A percentile compares a stretch with the other conserved stretches of the same genome.
These are phyloP conservation scores for Platypus cylindrus DNA, from an alignment of 2,888 invertebrate species.

Conservation along the genomic window DNA sequence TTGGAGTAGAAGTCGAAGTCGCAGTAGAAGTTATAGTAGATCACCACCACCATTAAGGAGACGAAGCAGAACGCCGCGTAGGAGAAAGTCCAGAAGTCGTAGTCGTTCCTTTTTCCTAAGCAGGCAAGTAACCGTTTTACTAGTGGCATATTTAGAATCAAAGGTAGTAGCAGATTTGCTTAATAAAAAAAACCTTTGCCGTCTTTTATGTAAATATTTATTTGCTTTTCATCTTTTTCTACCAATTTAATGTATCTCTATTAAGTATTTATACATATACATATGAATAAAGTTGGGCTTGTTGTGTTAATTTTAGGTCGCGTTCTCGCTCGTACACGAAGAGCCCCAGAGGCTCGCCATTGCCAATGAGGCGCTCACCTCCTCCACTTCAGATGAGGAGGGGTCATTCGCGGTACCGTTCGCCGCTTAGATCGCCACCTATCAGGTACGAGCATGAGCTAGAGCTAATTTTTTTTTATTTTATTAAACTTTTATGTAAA, in stretches of 20 bases:
- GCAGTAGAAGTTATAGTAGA: conserved; percentile 34
- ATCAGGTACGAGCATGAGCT: conserved; percentile 26
- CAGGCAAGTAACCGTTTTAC: neutral
- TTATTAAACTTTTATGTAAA: no score
- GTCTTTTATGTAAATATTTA: no score
- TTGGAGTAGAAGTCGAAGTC: conserved; percentile 38
- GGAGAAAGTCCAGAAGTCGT: conserved; percentile 27
- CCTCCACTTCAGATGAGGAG: conserved; percentile 19
- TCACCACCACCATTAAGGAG: conserved; percentile 34
- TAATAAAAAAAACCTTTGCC: no score
- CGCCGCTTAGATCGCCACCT: conserved; percentile 37
- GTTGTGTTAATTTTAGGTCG: conserved; percentile 38
- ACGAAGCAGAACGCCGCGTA: conserved; percentile 29
- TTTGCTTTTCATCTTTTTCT: no score
- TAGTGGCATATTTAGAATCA: no score
- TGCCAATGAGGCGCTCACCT: conserved; percentile 28
- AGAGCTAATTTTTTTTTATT: conserved; percentile 10
- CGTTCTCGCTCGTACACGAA: conserved; percentile 51
- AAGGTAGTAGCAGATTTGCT: conserved; percentile 1
- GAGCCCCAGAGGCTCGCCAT: conserved; percentile 38
- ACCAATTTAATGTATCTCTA: no score
- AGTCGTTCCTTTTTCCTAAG: conserved; percentile 37
- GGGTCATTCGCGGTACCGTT: conserved; percentile 38
- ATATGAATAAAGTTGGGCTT: no score
- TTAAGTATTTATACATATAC: no score